Percentiles rank a stretch among this genome's conserved stretches.
Conservation (phyloP, 2,797 vertebrate species). For the Kryptolebias ocellatus region DNA sequence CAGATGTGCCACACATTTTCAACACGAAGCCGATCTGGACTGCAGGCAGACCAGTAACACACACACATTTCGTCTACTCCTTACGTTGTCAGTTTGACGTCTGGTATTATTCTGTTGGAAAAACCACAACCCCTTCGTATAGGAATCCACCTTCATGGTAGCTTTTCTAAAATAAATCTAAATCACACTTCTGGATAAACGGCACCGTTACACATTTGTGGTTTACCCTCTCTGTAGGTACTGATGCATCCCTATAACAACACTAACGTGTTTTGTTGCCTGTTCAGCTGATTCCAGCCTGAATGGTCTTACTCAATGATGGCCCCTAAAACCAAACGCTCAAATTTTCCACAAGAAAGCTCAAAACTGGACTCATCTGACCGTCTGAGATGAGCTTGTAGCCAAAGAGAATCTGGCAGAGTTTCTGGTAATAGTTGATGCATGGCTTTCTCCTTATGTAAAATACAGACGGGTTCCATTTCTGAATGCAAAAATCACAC, state of each 20-base stretch:
- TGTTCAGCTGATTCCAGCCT: not conserved
- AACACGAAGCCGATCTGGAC: too few relatives aligned
- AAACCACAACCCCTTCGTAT: too few relatives aligned
- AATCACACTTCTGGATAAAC: not conserved
- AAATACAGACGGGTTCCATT: not conserved
- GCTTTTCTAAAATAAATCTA: too few relatives aligned
- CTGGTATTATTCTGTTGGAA: too few relatives aligned
- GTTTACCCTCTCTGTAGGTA: not conserved
- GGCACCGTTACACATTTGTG: not conserved
- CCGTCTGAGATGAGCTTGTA: not conserved
- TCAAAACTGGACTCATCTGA: not conserved
- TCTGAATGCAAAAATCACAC: too few relatives aligned
- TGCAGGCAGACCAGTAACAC: too few relatives aligned
- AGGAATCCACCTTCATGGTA: not conserved
- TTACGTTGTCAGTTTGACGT: too few relatives aligned
- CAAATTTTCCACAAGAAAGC: not conserved
- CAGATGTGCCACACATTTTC: too few relatives aligned
- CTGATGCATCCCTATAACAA: constrained; percentile 12
- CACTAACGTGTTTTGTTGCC: not conserved
- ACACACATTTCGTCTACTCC: too few relatives aligned
- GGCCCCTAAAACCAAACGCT: too few relatives aligned
- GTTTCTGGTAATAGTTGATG: not conserved
- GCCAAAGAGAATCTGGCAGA: not conserved
- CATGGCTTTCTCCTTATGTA: not conserved
- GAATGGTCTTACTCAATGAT: not conserved